These are phyloP conservation scores for Doryteuthis pealeii DNA, from an alignment of 1,140 invertebrate species.

Conservation along the genomic window DNA sequence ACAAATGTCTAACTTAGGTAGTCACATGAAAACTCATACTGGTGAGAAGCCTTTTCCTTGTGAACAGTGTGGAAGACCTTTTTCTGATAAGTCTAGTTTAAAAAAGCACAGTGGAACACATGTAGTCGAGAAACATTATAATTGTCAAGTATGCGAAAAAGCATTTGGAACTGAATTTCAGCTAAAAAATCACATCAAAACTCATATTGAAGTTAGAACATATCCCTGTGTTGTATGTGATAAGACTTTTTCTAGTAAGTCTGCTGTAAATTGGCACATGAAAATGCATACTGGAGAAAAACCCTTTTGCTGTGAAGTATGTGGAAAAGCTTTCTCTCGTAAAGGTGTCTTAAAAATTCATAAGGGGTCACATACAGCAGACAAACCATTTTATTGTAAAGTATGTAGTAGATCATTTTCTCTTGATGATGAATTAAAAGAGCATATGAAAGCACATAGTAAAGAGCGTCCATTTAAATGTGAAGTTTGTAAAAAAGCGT, in stretches of 20 bases:
- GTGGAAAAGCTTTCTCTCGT: constrained; percentile 34
- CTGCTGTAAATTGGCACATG: no score
- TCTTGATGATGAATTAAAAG: constrained; percentile 25
- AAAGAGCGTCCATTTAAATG: constrained; percentile 41
- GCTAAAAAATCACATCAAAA: constrained; percentile 40
- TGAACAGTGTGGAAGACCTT: constrained; percentile 30
- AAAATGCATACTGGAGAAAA: no score
- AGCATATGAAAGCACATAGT: constrained; percentile 34
- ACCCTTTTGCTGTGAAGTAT: no score
- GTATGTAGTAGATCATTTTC: constrained; percentile 43
- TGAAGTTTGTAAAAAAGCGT: constrained; percentile 62
- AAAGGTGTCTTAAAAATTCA: constrained; percentile 34
- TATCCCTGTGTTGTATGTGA: no score
- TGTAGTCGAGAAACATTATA: constrained; percentile 27
- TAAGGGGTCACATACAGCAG: constrained; percentile 39
- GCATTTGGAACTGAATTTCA: constrained; percentile 14
- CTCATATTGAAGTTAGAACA: constrained; percentile 56
- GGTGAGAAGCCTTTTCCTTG: constrained; percentile 22
- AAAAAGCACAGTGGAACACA: constrained; percentile 29
- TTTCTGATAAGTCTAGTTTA: constrained; percentile 27
- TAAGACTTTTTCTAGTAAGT: no score
- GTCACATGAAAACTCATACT: neutral
- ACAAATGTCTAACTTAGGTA: neutral
- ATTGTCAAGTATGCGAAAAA: constrained; percentile 45
- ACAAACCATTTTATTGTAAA: constrained; percentile 63